Evolutionary conservation across 53 echinoderm and acorn worm genomes (phyloP), one percentile per base, ranked within the genome.

Genomic region (Paracentrotus lividus): DNA sequence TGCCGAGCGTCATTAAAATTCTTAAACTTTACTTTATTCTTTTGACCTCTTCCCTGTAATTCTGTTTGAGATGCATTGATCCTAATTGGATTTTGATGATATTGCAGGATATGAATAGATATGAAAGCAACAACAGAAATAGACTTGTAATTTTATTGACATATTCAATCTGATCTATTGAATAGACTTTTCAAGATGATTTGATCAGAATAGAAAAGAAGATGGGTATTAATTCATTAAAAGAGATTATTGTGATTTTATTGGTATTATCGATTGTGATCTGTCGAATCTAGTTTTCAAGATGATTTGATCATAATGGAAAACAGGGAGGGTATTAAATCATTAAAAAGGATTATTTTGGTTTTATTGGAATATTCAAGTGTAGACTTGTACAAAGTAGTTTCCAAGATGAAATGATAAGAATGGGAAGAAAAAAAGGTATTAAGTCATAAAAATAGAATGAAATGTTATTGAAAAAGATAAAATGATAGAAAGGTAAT

Each of bases 11-110:
- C 72, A 72, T 72, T 72, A 38, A 20, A 36, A 38, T 72, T 72
- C 72, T 72, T 40, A 72, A 38, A 18, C 40, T 36, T 72, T 5
- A 36, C 72, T 72, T 72, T 72, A 72, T 72, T 72, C 4, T 40
- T 72, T 18, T 72, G 72, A 72, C 72, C 72, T 72, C 72, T 72
- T 16, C 33, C 40, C 14, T 72, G 18, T 72, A 38, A 72, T 72
- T 72, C 40, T 7, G 36, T 20, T n/a, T 20, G 20, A 40, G 40
- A 40, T 38, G 21, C 5, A 40, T 40, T 72, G 72, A 72, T 72
- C 40, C 36, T 72, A 72, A 72, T 72, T 72, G 72, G 72, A 72
- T 38, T 72, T 72, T 72, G 72, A 72, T 72, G 40, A 40, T 40
- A 72, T 40, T 72, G 36, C 36, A 72, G 72, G 40, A 40, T 36